These are phyloP conservation scores for Eupithecia tripunctaria DNA, from an alignment of 2,888 invertebrate species.

Conservation along the genomic window DNA sequence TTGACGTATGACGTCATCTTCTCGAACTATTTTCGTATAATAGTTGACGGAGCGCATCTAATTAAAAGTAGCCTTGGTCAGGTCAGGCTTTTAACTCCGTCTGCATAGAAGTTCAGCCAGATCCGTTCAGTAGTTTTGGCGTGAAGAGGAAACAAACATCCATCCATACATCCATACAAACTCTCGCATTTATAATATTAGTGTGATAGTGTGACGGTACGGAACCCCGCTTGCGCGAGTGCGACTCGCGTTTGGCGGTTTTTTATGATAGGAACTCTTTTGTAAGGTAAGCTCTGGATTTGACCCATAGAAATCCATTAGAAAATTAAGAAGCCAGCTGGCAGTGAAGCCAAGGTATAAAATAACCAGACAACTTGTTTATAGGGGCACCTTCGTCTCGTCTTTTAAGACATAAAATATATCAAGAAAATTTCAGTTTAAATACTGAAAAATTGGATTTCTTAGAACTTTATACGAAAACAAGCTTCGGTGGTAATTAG, in stretches of 20 bases:
- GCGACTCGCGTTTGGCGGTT: no score
- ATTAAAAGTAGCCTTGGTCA: background rate
- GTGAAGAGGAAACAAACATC: no score
- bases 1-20: no score
- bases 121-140: no score
- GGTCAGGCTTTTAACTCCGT: background rate
- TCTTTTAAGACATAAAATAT: background rate
- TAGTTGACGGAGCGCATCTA: no score
- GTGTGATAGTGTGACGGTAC: no score
- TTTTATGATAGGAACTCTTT: no score
- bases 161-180: no score
- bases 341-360: background rate
- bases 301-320: background rate
- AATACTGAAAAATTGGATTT: constrained; percentile 26
- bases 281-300: background rate
- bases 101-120: no score
- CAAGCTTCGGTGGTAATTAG: constrained; percentile 42
- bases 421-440: constrained; percentile 6
- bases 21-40: no score
- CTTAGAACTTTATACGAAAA: constrained; percentile 38
- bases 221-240: no score
- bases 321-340: background rate
- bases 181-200: no score
- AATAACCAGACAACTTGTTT: background rate
- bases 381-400: background rate